Conservation (phyloP, 1,140 invertebrate species). For the Portunus trituberculatus region DNA sequence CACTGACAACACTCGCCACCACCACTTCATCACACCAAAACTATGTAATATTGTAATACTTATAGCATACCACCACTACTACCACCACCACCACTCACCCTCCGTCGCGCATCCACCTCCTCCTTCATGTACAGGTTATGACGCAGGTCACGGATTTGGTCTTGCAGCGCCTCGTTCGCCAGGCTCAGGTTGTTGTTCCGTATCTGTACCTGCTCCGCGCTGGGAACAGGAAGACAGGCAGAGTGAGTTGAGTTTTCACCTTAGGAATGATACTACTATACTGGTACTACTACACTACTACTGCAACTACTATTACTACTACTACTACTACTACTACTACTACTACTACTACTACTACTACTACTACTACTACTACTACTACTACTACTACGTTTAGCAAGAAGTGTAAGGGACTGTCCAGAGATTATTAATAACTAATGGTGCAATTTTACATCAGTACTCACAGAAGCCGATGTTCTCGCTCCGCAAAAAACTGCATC, state of each 20-base stretch:
- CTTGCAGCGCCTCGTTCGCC: neutral
- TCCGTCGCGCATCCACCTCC: neutral
- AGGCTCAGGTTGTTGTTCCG: neutral
- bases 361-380: too few relatives aligned
- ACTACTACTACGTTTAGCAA: too few relatives aligned
- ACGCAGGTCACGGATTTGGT: conserved; percentile 38
- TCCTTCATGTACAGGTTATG: conserved; percentile 25
- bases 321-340: too few relatives aligned
- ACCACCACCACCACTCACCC: neutral
- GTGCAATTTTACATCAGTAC: neutral
- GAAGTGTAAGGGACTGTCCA: too few relatives aligned
- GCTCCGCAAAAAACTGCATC: conserved; percentile 1
- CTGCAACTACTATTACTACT: too few relatives aligned
- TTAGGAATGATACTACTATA: too few relatives aligned
- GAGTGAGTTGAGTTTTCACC: neutral
- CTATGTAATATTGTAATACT: too few relatives aligned
- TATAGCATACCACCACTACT: neutral
- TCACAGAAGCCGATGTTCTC: neutral
- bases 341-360: too few relatives aligned
- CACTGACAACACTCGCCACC: too few relatives aligned
- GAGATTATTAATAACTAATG: too few relatives aligned
- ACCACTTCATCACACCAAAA: too few relatives aligned
- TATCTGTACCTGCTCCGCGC: conserved; percentile 1
- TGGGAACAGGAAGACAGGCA: neutral
- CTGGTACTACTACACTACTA: too few relatives aligned